These are phyloP conservation scores for Plebejus melissa DNA, from an alignment of 2,888 invertebrate species.

Conservation along the genomic window DNA sequence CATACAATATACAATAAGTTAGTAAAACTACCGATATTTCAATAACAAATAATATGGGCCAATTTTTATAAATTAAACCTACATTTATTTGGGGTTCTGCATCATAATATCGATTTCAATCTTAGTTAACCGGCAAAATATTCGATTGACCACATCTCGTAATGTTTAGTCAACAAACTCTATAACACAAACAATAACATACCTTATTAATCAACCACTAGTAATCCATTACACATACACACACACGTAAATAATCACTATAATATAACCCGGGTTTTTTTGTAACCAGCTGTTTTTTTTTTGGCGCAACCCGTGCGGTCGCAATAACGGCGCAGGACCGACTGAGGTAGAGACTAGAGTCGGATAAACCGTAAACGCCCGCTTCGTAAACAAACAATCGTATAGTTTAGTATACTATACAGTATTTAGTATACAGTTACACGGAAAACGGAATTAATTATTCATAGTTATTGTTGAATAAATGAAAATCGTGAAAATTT, in stretches of 20 bases:
- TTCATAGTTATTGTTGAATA: neutral
- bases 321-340: slow-evolving; percentile 60
- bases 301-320: neutral
- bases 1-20: too few relatives aligned
- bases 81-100: slow-evolving; percentile 29
- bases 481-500: neutral
- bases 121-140: neutral
- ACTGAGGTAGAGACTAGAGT: slow-evolving; percentile 41
- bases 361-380: slow-evolving; percentile 40
- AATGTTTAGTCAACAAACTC: neutral
- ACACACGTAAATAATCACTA: neutral
- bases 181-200: neutral
- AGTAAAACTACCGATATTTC: neutral
- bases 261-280: neutral
- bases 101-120: neutral
- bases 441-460: neutral
- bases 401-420: neutral
- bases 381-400: slow-evolving; percentile 42
- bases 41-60: neutral
- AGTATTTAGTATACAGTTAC: neutral
- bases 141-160: neutral
- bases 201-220: neutral
- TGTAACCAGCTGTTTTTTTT: neutral
- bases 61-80: neutral
- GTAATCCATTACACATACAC: neutral